Percentiles rank a stretch among this genome's conserved stretches.
Evolutionary conservation across 1,140 invertebrate species (phyloP).

Genomic region (Lutraria rhynchaena): DNA sequence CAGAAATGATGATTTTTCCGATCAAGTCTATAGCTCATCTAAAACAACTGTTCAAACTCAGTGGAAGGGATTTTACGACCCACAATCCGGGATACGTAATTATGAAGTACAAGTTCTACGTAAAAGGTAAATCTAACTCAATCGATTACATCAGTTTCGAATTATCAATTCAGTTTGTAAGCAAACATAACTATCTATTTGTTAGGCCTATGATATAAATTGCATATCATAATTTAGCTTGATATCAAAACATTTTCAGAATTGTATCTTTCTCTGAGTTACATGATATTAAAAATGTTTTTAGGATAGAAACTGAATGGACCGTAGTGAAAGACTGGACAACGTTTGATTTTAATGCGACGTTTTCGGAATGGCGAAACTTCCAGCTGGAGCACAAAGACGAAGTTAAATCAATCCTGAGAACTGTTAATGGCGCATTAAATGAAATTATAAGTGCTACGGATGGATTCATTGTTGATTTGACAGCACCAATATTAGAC

Average conservation of each 20-base stretch:
- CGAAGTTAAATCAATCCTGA: constrained; percentile 22
- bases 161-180: no score
- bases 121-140: constrained; percentile 1
- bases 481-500: constrained; percentile 38
- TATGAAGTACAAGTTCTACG: constrained; percentile 17
- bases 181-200: no score
- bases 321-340: constrained; percentile 35
- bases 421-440: constrained; percentile 50
- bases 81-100: constrained; percentile 48
- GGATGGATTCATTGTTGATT: constrained; percentile 54
- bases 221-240: no score
- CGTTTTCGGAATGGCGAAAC: constrained; percentile 29
- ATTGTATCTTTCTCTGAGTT: no score
- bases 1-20: constrained; percentile 13
- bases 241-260: no score
- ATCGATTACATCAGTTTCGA: no score
- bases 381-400: constrained; percentile 50
- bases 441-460: constrained; percentile 27
- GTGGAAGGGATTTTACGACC: constrained; percentile 57
- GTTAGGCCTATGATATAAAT: no score
- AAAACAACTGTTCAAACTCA: constrained; percentile 43
- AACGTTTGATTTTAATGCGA: constrained; percentile 1
- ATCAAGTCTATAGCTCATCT: constrained; percentile 46
- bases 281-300: no score
- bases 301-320: neutral